Percentiles rank a stretch among this genome's conserved stretches.
Conservation (phyloP, 2,888 invertebrate genomes). For the Cyrtodaria siliqua region DNA sequence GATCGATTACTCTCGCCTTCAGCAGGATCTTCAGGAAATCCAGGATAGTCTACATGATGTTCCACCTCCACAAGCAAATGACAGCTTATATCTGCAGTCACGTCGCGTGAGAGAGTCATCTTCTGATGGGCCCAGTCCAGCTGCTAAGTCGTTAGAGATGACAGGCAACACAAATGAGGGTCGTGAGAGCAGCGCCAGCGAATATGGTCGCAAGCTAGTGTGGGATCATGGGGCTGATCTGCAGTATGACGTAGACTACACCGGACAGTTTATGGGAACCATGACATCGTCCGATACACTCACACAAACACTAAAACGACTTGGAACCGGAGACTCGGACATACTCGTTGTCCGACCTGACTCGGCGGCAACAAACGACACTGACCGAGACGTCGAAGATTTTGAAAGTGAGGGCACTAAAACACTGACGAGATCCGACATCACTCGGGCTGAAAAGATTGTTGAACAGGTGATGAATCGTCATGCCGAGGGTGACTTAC, state of each 20-base stretch:
- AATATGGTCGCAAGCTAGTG: conserved; percentile 62
- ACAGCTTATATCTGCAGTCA: conserved; percentile 44
- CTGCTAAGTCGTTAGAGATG: conserved; percentile 42
- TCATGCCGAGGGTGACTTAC: conserved; percentile 53
- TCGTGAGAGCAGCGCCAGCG: conserved; percentile 66
- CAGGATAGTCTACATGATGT: conserved; percentile 76
- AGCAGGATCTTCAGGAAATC: conserved; percentile 82
- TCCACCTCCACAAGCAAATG: conserved; percentile 48
- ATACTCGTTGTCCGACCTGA: conserved; percentile 51
- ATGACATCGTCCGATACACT: conserved; percentile 60
- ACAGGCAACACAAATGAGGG: conserved; percentile 45
- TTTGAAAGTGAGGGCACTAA: conserved; percentile 44
- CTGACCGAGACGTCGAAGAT: conserved; percentile 40
- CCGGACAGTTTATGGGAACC: conserved; percentile 67
- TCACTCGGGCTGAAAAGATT: conserved; percentile 47
- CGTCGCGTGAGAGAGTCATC: conserved; percentile 21
- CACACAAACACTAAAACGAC: conserved; percentile 29
- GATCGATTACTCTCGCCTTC: conserved; percentile 75
- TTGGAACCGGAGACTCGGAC: conserved; percentile 30
- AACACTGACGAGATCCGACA: conserved; percentile 47
- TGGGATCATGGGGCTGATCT: conserved; percentile 81
- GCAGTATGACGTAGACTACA: conserved; percentile 65
- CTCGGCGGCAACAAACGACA: conserved; percentile 46
- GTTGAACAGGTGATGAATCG: conserved; percentile 58
- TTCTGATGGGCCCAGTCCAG: conserved; percentile 14